These are phyloP conservation scores for Chelon auratus DNA, from an alignment of 2,797 vertebrate species.

Conservation along the genomic window DNA sequence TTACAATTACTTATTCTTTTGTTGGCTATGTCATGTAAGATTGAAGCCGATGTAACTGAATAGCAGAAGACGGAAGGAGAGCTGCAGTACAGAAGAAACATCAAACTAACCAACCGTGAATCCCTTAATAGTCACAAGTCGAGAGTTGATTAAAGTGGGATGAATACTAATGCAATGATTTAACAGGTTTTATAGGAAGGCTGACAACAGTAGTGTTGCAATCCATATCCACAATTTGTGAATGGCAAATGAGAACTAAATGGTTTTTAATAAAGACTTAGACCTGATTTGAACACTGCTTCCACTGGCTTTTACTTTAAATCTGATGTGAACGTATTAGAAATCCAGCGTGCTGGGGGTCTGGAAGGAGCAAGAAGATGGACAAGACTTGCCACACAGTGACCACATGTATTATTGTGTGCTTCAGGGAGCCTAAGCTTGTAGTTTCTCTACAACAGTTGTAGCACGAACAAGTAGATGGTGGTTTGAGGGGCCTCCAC, in stretches of 20 bases:
- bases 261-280: not conserved
- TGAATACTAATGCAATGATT: not conserved
- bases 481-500: too few species aligned
- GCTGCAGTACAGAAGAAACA: not conserved
- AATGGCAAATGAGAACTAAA: not conserved
- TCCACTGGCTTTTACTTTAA: not conserved
- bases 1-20: slow-evolving; percentile 9
- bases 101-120: not conserved
- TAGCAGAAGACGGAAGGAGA: not conserved
- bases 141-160: slow-evolving; percentile 5
- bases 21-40: not conserved
- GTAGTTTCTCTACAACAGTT: not conserved
- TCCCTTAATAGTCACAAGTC: not conserved
- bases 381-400: not conserved
- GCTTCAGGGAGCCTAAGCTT: not conserved
- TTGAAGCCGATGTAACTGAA: not conserved
- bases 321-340: not conserved
- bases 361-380: not conserved
- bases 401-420: not conserved
- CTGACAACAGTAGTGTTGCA: not conserved
- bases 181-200: slow-evolving; percentile 5
- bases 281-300: not conserved
- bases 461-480: not conserved
- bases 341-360: not conserved
- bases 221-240: not conserved